Evolutionary conservation across 2,113 vertebrate species (phyloP), one percentile per base, ranked within the genome.

Genomic region (Pseudorhombus dupliciocellatus): DNA sequence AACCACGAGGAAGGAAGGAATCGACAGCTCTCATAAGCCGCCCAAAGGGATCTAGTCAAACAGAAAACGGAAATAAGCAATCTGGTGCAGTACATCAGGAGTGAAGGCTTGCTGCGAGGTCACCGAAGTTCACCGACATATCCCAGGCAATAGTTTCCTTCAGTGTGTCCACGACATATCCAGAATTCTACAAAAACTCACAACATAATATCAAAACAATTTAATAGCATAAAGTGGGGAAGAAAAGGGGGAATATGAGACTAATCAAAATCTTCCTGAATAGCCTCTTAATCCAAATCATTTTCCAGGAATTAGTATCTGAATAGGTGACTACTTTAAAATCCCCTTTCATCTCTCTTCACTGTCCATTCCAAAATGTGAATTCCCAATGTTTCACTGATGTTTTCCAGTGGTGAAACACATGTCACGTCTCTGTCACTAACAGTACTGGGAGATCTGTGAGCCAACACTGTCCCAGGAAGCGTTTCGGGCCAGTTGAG

Each of bases 131-230:
- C 54, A 79, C 37, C 22, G 37, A 73, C 56, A 37, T 20, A 16
- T 74, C 40, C 59, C 26, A 53, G 48, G 24, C 46, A 58, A 21
- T 0, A 3, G 52, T 46, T 70, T 59, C 51, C 80, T 20, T 85
- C 70, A 66, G 57, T 25, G 37, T 20, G 24, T 80, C 73, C 66
- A 72, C 50, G 76, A 70, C 59, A 81, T 44, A 68, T 63, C 75
- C 70, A 84, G 50, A 83, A 64, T 61, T 79, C 80, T 74, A 82
- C 81, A 74, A 80, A 73, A 25, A 77, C 70, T 76, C 25, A 86
- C 77, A 78, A 88, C 73, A 60, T 44, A 80, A 81, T 44, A 79
- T 51, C 65, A 66, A 71, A 63, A 77, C 48, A 37, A 77, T 68
- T 70, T 37, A 80, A 84, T 73, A 80, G 53, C 80, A 84, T 44